A percentile compares a stretch with the other conserved stretches of the same genome.
Conservation (phyloP, 2,797 vertebrate species). For the Gouania willdenowi region DNA sequence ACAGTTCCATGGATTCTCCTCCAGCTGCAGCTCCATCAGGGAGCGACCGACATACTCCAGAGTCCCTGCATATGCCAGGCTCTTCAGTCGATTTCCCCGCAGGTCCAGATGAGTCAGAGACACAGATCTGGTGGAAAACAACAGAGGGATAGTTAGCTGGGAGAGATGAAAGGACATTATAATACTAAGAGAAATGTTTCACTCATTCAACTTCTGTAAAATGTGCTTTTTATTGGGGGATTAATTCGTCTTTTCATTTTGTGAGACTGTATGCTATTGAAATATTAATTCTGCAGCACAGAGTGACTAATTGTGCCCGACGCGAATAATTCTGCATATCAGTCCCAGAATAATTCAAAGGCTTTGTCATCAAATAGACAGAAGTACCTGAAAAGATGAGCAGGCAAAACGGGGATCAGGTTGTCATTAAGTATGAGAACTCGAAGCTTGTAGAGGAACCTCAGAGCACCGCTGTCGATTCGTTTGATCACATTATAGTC, state of each 20-base stretch:
- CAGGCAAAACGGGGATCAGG: slow-evolving; percentile 91
- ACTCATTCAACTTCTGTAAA: slow-evolving; percentile 17
- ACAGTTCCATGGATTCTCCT: slow-evolving; percentile 99
- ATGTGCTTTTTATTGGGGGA: slow-evolving; percentile 35
- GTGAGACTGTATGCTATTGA: slow-evolving; percentile 24
- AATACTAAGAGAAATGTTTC: slow-evolving; percentile 21
- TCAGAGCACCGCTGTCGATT: slow-evolving; percentile 94
- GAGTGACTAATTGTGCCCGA: slow-evolving; percentile 31
- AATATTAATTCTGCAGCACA: slow-evolving; percentile 34
- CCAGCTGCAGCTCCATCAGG: slow-evolving; percentile 94
- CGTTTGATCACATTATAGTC: slow-evolving; percentile 98
- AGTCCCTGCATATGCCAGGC: slow-evolving; percentile 91
- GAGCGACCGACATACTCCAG: slow-evolving; percentile 93
- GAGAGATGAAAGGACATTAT: slow-evolving; percentile 36
- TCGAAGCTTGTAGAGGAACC: slow-evolving; percentile 94
- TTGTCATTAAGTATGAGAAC: slow-evolving; percentile 99
- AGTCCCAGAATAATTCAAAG: slow-evolving; percentile 57
- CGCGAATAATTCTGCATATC: slow-evolving; percentile 59
- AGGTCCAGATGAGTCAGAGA: slow-evolving; percentile 96
- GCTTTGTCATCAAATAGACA: slow-evolving; percentile 32
- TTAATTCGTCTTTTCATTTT: slow-evolving; percentile 19
- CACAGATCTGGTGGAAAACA: slow-evolving; percentile 61
- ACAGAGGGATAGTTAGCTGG: slow-evolving; percentile 12
- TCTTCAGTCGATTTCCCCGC: slow-evolving; percentile 97
- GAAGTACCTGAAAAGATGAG: slow-evolving; percentile 75